Conservation (phyloP, 2,113 vertebrate species). For the Piprites chloris region DNA sequence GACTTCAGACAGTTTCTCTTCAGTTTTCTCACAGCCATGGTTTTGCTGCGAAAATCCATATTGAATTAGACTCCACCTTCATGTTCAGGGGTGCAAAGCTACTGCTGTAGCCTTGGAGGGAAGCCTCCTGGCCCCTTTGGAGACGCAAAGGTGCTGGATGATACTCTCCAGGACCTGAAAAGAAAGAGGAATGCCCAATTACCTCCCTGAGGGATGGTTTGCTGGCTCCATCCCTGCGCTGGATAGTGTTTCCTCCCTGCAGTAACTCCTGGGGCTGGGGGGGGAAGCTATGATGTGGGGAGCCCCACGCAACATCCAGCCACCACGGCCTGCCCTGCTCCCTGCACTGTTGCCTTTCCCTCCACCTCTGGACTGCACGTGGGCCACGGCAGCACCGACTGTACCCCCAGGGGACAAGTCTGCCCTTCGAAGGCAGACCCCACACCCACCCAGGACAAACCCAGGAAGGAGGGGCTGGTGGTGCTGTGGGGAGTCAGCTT, state of each 20-base stretch:
- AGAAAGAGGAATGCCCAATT: neutral
- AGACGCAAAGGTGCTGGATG: neutral
- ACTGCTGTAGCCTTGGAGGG: neutral
- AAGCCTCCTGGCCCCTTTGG: neutral
- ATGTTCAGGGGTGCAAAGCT: neutral
- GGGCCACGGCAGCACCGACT: fast-evolving
- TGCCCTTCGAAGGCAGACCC: neutral
- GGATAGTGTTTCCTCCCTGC: neutral
- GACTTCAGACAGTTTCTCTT: neutral
- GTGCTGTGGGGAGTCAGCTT: neutral
- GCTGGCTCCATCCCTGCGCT: neutral
- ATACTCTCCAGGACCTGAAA: neutral
- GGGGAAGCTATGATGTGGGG: fast-evolving
- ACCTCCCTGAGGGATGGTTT: neutral
- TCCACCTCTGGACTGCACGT: fast-evolving
- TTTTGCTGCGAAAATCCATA: neutral
- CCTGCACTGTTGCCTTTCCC: neutral
- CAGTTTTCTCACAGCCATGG: neutral
- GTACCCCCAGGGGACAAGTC: neutral
- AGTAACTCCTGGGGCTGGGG: neutral
- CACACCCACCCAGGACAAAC: neutral
- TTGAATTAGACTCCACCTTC: neutral
- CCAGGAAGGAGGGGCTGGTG: neutral
- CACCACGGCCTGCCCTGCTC: neutral
- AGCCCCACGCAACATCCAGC: neutral